Base-by-base conservation (phyloP, 1,140 invertebrate species). In the Latrodectus geometricus region DNA sequence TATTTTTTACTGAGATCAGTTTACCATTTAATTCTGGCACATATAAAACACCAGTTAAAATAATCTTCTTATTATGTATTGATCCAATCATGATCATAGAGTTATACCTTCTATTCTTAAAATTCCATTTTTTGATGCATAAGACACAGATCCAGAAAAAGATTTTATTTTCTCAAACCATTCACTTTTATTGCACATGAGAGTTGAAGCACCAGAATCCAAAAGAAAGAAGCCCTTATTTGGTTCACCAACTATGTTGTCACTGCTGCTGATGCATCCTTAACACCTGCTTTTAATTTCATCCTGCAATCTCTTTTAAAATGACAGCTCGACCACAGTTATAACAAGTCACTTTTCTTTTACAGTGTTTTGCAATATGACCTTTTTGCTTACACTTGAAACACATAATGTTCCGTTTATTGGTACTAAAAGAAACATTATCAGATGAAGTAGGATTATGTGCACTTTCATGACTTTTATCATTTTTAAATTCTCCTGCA, bases 1-100 rank as follows among this genome's bases (percentile, higher is more conserved):
- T 75, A 17, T 52, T 49, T 75, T 75, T 75, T 1, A 75, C 73
- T 5, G 73, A 75, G 7, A 75, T 75, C 15, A 75, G 49, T 4
- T 75, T 5, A 9, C 35, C 49, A 35, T 48, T 49, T 12, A 49
- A 11, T 14, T 49, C 21, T 50, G 35, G 49, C 15, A 52, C 48
- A 23, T 15, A 49, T 23, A 49, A 23, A 2, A 49, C 49, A 12
- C 49, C 23, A 21, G 69, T 72, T 17, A 72, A 20, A 17, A 9
- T 72, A 12, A 72, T 23, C 9, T 72, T 17, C 20, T 3, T 72
- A 17, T 20, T 4, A 14, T 8, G 8, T 35, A 72, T 2, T 12
- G 1, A 12, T 12, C 69, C 11, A 17, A 20, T 5, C 9, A 23
- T 3, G 4, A 14, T 9, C 69, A 14, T n/a, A 72, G 15, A 17